Evolutionary conservation across 2,113 vertebrate genomes (phyloP).

Genomic region (Hippocampus comes): DNA sequence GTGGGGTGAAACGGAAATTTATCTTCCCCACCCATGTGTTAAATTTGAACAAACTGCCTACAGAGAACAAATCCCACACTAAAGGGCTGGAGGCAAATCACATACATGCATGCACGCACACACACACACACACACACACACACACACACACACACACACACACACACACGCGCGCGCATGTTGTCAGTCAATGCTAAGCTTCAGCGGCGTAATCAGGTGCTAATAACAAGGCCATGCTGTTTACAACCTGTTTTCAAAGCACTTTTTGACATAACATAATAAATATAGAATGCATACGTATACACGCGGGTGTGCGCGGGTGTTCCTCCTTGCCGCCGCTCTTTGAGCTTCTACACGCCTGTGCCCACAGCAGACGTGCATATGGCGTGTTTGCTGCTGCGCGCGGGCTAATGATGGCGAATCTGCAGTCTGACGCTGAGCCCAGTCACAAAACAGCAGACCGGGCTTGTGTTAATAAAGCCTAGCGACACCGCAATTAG

Average conservation of each 20-base stretch:
- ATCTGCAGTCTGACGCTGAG: slow-evolving; percentile 65
- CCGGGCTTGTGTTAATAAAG: slow-evolving; percentile 53
- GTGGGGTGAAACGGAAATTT: slow-evolving; percentile 20
- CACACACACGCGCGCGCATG: not conserved
- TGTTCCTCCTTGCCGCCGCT: not conserved
- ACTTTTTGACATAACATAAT: slow-evolving; percentile 11
- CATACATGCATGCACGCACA: not conserved
- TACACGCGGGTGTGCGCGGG: not conserved
- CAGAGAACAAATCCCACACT: slow-evolving; percentile 37
- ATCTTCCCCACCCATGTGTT: slow-evolving; percentile 45
- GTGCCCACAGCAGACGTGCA: slow-evolving; percentile 48
- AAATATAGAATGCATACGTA: not conserved
- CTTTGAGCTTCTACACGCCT: slow-evolving; percentile 27
- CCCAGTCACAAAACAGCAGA: slow-evolving; percentile 48
- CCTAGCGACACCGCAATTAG: slow-evolving; percentile 51
- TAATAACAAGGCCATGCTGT: slow-evolving; percentile 63
- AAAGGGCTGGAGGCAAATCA: slow-evolving; percentile 18
- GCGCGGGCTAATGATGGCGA: slow-evolving; percentile 52
- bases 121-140: not conserved
- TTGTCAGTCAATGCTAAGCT: slow-evolving; percentile 53
- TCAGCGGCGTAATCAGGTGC: slow-evolving; percentile 60
- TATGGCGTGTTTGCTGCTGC: slow-evolving; percentile 38
- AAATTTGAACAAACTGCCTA: slow-evolving; percentile 52
- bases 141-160: slow-evolving; percentile 1
- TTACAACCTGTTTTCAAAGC: slow-evolving; percentile 60